These are phyloP conservation scores for Cherax destructor DNA, from an alignment of 1,140 invertebrate genomes.

Conservation along the genomic window DNA sequence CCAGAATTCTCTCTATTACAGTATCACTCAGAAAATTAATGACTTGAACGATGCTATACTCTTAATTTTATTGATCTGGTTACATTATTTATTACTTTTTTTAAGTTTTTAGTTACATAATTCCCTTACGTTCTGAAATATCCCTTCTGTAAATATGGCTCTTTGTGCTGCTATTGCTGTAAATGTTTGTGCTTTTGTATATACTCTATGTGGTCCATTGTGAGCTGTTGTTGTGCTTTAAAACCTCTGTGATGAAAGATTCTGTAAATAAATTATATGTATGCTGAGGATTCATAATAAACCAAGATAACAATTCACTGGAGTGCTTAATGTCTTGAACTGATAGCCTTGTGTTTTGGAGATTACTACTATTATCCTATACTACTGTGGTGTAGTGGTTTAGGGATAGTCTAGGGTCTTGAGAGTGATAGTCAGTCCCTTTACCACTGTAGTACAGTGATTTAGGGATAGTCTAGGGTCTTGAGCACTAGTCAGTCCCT, in stretches of 20 bases:
- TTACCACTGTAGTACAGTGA: no score
- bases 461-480: no score
- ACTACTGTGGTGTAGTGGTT: no score
- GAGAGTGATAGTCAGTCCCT: no score
- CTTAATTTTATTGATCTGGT: neutral
- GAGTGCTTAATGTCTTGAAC: no score
- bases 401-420: no score
- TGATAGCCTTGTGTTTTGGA: no score
- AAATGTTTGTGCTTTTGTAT: neutral
- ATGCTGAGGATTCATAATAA: no score
- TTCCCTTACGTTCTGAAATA: neutral
- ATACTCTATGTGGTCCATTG: neutral
- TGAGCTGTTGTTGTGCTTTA: neutral
- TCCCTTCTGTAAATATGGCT: neutral
- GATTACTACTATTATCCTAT: no score
- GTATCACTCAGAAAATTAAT: neutral
- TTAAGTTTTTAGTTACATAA: neutral
- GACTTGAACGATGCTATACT: neutral
- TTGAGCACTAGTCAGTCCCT: no score
- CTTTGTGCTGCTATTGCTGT: constrained; percentile 18
- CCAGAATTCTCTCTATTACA: neutral
- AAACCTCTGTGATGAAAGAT: neutral
- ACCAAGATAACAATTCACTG: no score
- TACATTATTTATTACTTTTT: neutral
- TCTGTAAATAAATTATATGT: neutral